Base-by-base conservation (phyloP, 2,888 invertebrate genomes). In the Drosophila parthenogenetica region DNA sequence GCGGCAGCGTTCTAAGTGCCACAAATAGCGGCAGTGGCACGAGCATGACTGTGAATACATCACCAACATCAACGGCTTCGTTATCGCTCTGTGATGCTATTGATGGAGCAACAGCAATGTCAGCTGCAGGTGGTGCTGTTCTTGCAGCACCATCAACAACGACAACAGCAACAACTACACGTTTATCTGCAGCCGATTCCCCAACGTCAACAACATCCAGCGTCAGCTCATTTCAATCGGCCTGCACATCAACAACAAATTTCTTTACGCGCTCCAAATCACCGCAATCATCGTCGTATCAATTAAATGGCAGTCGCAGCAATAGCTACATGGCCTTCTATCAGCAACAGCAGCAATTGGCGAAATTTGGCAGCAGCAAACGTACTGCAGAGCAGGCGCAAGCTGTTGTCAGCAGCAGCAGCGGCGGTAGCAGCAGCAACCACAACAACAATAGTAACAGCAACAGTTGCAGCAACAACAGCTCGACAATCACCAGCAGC, bases 201-300 rank as follows among this genome's bases (percentile, higher is more conserved):
- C 66, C 75, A 46, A 69, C 80, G 53, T 77, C 87, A 10, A 70
- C 77, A 17, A 69, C 70, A 49, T 77, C 69, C 14, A 68, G 67
- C 25, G 49, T 62, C 19, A 13, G 58, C 43, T 85, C 90, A 19
- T 90, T 90, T 57, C 89, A 82, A 60, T 89, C 90, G 22, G 85
- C 82, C 51, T 90, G 87, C 67, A 89, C 85, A 4, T 72, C 85
- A 3, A 66, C 88, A 29, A 65, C 81, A 5, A 82, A 79, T 54
- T 86, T 76, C 50, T 77, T 84, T 43, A 50, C 73, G 19, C 62
- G 67, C 50, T 62, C 68, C 50, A 75, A 67, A 25, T 69, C 76
- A 16, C 81, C 81, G 17, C 49, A 49, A 35, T 19, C 43, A 17
- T 53, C 40, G 14, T 51, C 66, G 43, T 77, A 85, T 58, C 82